These are phyloP conservation scores for Aleiodes alternator DNA, from an alignment of 2,888 invertebrate species.

Conservation along the genomic window DNA sequence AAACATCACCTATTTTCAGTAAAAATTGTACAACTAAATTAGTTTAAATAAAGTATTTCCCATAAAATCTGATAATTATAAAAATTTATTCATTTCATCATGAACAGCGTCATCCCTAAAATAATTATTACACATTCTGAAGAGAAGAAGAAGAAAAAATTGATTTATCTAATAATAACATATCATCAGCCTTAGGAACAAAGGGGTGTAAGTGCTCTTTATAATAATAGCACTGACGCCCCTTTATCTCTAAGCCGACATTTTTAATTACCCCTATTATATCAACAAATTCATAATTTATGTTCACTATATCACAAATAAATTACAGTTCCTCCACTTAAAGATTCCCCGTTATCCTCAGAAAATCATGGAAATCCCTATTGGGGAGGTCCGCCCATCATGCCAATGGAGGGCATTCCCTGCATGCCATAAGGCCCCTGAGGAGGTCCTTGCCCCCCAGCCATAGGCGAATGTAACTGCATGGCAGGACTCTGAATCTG, in stretches of 20 bases:
- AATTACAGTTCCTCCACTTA: neutral
- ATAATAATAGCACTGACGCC: no score
- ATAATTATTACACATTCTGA: neutral
- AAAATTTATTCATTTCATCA: constrained; percentile 15
- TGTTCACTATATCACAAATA: constrained; percentile 27
- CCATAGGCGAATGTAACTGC: constrained; percentile 80
- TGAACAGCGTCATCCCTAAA: neutral
- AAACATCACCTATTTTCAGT: no score
- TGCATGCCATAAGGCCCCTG: constrained; percentile 73
- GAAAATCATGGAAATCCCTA: constrained; percentile 61
- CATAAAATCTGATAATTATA: neutral
- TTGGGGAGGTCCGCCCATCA: constrained; percentile 73
- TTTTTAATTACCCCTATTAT: neutral
- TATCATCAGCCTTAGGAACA: neutral
- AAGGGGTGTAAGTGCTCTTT: no score
- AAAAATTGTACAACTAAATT: no score
- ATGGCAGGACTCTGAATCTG: constrained; percentile 78
- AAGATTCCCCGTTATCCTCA: neutral
- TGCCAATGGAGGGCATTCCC: constrained; percentile 71
- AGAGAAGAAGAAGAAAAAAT: no score
- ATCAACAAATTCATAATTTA: constrained; percentile 3
- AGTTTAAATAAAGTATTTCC: no score
- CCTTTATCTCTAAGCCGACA: no score
- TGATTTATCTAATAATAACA: neutral
- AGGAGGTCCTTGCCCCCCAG: constrained; percentile 72